Base-by-base conservation (phyloP, 1,140 invertebrate species). In the Acyrthosiphon pisum region DNA sequence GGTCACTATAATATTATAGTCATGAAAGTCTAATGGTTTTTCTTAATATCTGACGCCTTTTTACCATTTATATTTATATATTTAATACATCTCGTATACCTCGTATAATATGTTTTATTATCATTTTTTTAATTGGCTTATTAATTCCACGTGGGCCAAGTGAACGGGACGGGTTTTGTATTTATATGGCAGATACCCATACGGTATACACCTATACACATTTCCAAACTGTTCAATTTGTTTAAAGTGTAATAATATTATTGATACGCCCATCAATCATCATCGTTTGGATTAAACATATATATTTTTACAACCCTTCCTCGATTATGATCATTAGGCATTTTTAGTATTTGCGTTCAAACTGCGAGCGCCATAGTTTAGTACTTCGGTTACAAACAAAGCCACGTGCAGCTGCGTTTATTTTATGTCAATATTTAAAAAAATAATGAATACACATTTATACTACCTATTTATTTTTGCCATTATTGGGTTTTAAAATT, bases 11-110 rank as follows among this genome's bases (percentile, higher is more conserved):
- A n/a, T n/a, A 76, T n/a, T 76, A n/a, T 76, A 89, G 87, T 53
- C n/a, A 53, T 89, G 87, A 89, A 53, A 37, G 48, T 37, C 35
- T 53, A 89, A 89, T 37, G n/a, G 50, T 53, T 89, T 89, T 88
- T 35, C 87, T 53, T 53, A 89, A 87, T 87, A 87, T 50, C 86
- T 50, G 30, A 50, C 87, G n/a, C n/a, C 48, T 89, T 89, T 89
- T 89, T 89, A 23, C 22, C 9, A 53, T 53, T 53, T 89, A 46
- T 6, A 86, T 37, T 35, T 53, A 35, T n/a, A 88, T 9, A n/a
- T 2, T 44, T 84, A 18, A 89, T 89, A 89, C 9, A 35, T 20
- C 18, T 9, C 20, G 20, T 88, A 50, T n/a, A 35, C 20, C 50
- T 83, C 26, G 35, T 89, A 46, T 46, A 30, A 48, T 44, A 46